These are phyloP conservation scores for Gadopsis marmoratus DNA, from an alignment of 2,797 vertebrate species.

Conservation along the genomic window DNA sequence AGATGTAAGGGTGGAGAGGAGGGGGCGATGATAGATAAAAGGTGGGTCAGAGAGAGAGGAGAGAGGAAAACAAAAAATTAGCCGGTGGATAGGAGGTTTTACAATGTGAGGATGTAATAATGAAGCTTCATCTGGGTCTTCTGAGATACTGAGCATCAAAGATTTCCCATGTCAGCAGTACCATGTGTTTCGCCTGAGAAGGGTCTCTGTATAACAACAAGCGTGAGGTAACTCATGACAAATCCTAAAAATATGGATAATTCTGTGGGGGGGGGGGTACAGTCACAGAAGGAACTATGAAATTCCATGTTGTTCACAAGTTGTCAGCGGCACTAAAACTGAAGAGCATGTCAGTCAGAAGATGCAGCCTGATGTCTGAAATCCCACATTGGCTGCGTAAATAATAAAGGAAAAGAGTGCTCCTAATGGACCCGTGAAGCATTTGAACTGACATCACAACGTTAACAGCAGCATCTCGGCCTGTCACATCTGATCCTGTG, in stretches of 20 bases:
- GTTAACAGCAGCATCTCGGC: slow-evolving; percentile 59
- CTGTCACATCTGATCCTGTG: slow-evolving; percentile 63
- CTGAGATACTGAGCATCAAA: slow-evolving; percentile 26
- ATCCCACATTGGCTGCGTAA: slow-evolving; percentile 51
- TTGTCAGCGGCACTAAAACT: slow-evolving; percentile 16
- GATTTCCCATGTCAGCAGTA: slow-evolving; percentile 23
- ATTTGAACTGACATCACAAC: slow-evolving; percentile 59
- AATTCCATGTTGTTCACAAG: slow-evolving; percentile 5
- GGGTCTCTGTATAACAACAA: background rate
- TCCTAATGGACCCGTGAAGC: slow-evolving; percentile 65
- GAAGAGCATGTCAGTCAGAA: slow-evolving; percentile 25
- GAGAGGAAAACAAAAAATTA: slow-evolving; percentile 31
- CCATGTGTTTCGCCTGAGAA: slow-evolving; percentile 3
- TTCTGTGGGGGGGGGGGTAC: background rate
- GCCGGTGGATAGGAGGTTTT: slow-evolving; percentile 15
- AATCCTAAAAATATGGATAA: background rate
- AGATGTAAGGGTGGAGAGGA: background rate
- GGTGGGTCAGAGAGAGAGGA: background rate
- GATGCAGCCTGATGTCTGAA: slow-evolving; percentile 35
- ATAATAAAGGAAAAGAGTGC: slow-evolving; percentile 67
- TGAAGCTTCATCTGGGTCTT: slow-evolving; percentile 14
- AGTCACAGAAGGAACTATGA: slow-evolving; percentile 1
- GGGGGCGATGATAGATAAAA: background rate
- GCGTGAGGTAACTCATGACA: background rate
- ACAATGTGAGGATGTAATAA: slow-evolving; percentile 14